A percentile compares a stretch with the other conserved stretches of the same genome.
Conservation (phyloP, 23 tunicate species). For the Trididemnum clinides region DNA sequence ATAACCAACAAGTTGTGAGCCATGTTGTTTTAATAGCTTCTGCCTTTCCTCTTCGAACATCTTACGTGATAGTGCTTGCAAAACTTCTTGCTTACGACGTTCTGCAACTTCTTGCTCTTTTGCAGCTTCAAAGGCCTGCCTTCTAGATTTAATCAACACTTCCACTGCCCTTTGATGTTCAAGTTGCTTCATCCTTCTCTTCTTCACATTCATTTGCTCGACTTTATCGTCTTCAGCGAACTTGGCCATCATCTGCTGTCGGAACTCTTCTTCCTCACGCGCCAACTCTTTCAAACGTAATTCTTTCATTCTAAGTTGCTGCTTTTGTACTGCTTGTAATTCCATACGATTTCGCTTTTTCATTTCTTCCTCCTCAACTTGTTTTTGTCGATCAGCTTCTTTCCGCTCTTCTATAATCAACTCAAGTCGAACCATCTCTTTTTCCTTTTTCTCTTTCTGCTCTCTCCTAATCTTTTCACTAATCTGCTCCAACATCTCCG, state of each 20-base stretch:
- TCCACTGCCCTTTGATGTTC: slow-evolving; percentile 94
- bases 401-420: slow-evolving; percentile 77
- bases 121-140: slow-evolving; percentile 68
- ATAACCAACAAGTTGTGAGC: slow-evolving; percentile 84
- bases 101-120: slow-evolving; percentile 60
- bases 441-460: slow-evolving; percentile 54
- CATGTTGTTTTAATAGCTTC: slow-evolving; percentile 82
- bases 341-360: slow-evolving; percentile 62
- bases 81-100: slow-evolving; percentile 52
- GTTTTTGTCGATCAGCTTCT: slow-evolving; percentile 81
- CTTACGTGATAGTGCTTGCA: slow-evolving; percentile 55
- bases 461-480: slow-evolving; percentile 54
- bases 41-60: slow-evolving; percentile 90
- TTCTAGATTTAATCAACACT: slow-evolving; percentile 51
- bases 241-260: slow-evolving; percentile 90
- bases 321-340: slow-evolving; percentile 62
- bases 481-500: slow-evolving; percentile 51
- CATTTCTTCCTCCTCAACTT: slow-evolving; percentile 56
- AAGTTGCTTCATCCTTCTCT: slow-evolving; percentile 93
- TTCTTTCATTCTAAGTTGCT: slow-evolving; percentile 76
- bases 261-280: slow-evolving; percentile 80
- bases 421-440: slow-evolving; percentile 73
- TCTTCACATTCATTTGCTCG: slow-evolving; percentile 94
- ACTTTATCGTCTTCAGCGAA: slow-evolving; percentile 95
- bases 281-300: slow-evolving; percentile 53